Evolutionary conservation across 2,797 vertebrate species (phyloP).

Genomic region (Cercopithecus hamlyni): DNA sequence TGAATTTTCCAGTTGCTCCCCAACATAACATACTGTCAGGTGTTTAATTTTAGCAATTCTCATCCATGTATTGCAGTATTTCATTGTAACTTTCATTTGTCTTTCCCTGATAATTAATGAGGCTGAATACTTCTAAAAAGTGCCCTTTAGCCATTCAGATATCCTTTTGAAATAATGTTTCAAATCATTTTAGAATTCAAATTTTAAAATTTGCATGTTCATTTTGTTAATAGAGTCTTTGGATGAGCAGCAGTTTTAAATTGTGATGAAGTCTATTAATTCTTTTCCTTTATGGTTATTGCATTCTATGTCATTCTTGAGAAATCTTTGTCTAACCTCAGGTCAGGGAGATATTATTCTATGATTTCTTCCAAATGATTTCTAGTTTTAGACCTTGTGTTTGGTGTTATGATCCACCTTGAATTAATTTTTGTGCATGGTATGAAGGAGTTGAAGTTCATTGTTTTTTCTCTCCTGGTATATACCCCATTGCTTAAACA

Average conservation of each 20-base stretch:
- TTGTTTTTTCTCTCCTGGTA: not conserved
- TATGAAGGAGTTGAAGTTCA: not conserved
- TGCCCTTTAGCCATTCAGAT: not conserved
- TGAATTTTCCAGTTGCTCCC: not conserved
- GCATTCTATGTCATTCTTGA: not conserved
- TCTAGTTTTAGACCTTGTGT: not conserved
- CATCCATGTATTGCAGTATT: not conserved
- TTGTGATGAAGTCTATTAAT: not conserved
- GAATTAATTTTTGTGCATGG: not conserved
- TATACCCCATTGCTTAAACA: not conserved
- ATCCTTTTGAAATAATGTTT: not conserved
- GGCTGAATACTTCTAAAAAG: not conserved
- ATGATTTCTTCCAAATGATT: not conserved
- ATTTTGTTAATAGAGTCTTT: not conserved
- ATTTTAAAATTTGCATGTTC: not conserved
- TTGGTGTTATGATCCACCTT: not conserved
- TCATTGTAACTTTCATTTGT: constrained; percentile 4
- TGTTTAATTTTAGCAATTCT: constrained; percentile 14
- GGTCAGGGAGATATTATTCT: not conserved
- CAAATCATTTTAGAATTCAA: not conserved
- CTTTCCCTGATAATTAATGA: not conserved
- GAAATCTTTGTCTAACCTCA: not conserved
- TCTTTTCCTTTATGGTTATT: not conserved
- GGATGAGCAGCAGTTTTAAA: not conserved
- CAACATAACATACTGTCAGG: not conserved